Conservation (phyloP, 2,113 vertebrate genomes). For the Callipepla squamata region DNA sequence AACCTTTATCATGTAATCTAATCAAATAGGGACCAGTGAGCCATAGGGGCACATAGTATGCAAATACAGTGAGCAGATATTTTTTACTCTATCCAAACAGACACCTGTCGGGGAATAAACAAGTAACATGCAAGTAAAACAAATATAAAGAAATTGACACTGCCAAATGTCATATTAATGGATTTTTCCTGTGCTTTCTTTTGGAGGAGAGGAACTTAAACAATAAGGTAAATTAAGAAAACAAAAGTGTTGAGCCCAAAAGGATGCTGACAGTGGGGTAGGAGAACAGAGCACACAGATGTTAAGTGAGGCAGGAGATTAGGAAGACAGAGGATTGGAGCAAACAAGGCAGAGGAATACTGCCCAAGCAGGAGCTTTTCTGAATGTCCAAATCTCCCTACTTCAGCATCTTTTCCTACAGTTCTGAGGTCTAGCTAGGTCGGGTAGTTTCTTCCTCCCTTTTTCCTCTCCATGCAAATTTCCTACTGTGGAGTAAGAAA, state of each 20-base stretch:
- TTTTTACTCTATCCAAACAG: neutral
- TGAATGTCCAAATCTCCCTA: neutral
- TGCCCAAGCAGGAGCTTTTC: neutral
- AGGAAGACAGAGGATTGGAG: neutral
- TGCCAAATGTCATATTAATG: neutral
- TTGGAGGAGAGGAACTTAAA: neutral
- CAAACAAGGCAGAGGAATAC: neutral
- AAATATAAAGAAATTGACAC: accelerated
- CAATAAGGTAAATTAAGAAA: neutral
- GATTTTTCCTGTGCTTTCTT: neutral
- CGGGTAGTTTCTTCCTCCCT: neutral
- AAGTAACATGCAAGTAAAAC: neutral
- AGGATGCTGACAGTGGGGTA: neutral
- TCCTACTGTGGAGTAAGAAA: neutral
- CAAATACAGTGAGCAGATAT: neutral
- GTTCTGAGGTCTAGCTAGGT: neutral
- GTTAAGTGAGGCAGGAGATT: neutral
- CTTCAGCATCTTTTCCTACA: neutral
- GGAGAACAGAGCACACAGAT: neutral
- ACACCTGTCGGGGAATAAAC: neutral
- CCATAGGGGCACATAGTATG: neutral
- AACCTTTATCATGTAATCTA: neutral
- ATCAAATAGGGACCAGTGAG: neutral
- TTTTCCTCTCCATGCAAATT: neutral
- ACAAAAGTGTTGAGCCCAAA: neutral